Percentiles rank a stretch among this genome's conserved stretches.
phyloP scores from a whole-genome alignment of 2,888 invertebrate genomes.

The Pseudeuparius sepicola region DNA sequence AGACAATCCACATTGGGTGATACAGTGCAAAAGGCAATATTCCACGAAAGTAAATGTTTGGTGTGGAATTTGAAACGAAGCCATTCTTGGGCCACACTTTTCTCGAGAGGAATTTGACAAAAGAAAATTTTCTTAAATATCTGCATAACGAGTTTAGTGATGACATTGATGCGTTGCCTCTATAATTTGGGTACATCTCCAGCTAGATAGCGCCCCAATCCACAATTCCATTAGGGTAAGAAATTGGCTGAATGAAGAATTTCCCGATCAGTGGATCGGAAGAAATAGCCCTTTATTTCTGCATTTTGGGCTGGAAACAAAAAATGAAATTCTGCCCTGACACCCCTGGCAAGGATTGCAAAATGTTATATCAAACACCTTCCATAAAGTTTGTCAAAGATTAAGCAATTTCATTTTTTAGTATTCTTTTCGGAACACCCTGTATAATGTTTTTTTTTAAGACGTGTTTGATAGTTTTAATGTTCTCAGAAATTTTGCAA shows the following conservation, averaged over 20 bases:
- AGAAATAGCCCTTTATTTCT: too few relatives aligned
- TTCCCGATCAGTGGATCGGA: not conserved
- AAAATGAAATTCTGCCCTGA: too few relatives aligned
- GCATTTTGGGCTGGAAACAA: too few relatives aligned
- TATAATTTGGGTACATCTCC: not conserved
- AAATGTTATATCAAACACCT: too few relatives aligned
- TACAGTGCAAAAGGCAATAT: slow-evolving; percentile 5
- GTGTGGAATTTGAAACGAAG: slow-evolving; percentile 1
- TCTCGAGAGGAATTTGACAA: not conserved
- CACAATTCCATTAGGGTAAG: slow-evolving; percentile 1
- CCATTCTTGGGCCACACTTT: slow-evolving; percentile 1
- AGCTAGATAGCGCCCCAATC: not conserved
- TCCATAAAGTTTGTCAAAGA: too few relatives aligned
- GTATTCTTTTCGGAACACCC: too few relatives aligned
- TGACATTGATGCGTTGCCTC: not conserved
- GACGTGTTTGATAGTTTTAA: too few relatives aligned
- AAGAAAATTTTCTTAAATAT: not conserved
- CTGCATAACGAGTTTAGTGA: slow-evolving; percentile 1
- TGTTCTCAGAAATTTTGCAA: too few relatives aligned
- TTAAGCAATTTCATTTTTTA: too few relatives aligned
- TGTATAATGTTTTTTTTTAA: too few relatives aligned
- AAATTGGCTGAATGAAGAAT: not conserved
- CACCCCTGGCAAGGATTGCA: too few relatives aligned
- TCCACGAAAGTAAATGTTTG: not conserved
- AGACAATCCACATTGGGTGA: slow-evolving; percentile 10